Conservation (phyloP, 2,113 vertebrate species). For the Calyptommatus sinebrachiatus region DNA sequence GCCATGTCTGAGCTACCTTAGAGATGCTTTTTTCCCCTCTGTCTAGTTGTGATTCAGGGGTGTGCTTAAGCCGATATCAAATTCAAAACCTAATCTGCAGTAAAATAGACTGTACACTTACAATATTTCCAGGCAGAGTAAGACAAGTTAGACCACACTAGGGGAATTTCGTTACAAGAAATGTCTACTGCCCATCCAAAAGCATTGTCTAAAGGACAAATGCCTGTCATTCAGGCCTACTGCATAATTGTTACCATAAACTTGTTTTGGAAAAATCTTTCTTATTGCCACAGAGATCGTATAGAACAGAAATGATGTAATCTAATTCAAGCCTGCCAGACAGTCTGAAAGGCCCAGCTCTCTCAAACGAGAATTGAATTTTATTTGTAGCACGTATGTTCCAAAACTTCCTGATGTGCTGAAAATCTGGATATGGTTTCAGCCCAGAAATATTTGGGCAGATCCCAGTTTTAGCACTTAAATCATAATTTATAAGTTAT, state of each 20-base stretch:
- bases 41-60: no score
- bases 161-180: conserved; percentile 53
- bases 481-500: conserved; percentile 59
- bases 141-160: conserved; percentile 61
- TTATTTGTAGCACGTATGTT: conserved; percentile 37
- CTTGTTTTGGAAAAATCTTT: background rate
- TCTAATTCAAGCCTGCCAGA: conserved; percentile 1
- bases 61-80: no score
- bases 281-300: background rate
- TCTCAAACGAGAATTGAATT: conserved; percentile 25
- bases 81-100: no score
- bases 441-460: conserved; percentile 38
- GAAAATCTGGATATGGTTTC: conserved; percentile 40
- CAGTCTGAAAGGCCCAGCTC: conserved; percentile 15
- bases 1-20: no score
- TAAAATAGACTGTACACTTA: no score
- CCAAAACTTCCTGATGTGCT: conserved; percentile 40
- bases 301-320: conserved; percentile 6
- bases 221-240: conserved; percentile 46
- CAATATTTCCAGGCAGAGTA: conserved; percentile 10
- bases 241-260: background rate
- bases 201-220: conserved; percentile 52
- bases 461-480: conserved; percentile 63
- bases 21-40: no score
- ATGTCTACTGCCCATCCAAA: conserved; percentile 51